Evolutionary conservation across 2,888 invertebrate species (phyloP), one percentile per base, ranked within the genome.

Genomic region (Acleris laterana): DNA sequence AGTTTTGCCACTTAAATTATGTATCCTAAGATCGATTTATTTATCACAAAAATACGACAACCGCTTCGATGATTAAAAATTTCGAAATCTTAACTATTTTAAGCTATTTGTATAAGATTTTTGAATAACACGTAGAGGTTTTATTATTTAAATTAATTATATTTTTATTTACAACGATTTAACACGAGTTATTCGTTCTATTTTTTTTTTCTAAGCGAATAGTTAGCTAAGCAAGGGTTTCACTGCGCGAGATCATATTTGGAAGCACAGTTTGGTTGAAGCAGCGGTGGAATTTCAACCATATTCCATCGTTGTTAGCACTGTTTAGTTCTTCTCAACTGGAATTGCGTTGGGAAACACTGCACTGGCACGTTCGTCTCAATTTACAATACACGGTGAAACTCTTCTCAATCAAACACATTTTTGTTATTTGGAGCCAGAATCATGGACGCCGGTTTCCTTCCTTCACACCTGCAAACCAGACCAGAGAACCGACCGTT

Each of bases 41-140:
- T 77, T 89, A 90, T 92, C 91, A 92, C 92, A 91, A 92, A 92
- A 91, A 92, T 90, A 92, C 92, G 92, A 93, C 92, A 93, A 92
- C 93, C 92, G 89, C 86, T 92, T 92, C 92, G 91, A 90, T 91
- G 90, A 84, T 80, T 85, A 88, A 89, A 85, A 78, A 81, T 88
- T 85, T 83, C 81, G 87, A 89, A 88, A 85, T 79, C 69, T 62
- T 68, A 72, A 68, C 68, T 72, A 25, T 52, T 51, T 57, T 55
- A 57, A 25, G 16, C 28, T 63, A 70, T 48, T 74, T 77, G 73
- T 78, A 78, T 78, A 79, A 70, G 65, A 63, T 48, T 64, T 38
- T 59, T 44, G 49, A 60, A 48, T 70, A 84, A 87, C 82, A 87
- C 82, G 83, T 87, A 89, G 88, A 89, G 87, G 82, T 88, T 81